A percentile compares a stretch with the other conserved stretches of the same genome.
These are phyloP conservation scores for Limnephilus rhombicus DNA, from an alignment of 2,888 invertebrate genomes.

Conservation along the genomic window DNA sequence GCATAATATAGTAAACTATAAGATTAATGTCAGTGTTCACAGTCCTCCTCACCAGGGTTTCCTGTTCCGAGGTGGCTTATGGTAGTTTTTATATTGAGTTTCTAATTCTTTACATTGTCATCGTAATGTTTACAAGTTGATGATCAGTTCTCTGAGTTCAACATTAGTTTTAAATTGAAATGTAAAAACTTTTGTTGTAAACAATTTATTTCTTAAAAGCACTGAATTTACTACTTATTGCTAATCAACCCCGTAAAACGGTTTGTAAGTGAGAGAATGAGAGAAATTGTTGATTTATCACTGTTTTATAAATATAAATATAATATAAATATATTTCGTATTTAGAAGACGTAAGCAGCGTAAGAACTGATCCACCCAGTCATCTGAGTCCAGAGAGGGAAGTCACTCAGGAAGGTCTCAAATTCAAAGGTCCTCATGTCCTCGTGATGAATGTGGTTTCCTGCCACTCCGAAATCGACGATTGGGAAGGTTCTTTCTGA, in stretches of 20 bases:
- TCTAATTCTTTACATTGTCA: too few relatives aligned
- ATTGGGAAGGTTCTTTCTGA: slow-evolving; percentile 43
- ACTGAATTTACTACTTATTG: too few relatives aligned
- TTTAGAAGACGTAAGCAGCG: slow-evolving; percentile 60
- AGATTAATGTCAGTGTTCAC: too few relatives aligned
- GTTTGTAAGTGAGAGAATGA: neutral
- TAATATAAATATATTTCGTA: slow-evolving; percentile 63
- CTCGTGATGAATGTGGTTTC: slow-evolving; percentile 70
- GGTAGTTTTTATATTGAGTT: too few relatives aligned
- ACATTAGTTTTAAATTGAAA: too few relatives aligned
- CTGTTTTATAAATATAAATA: neutral
- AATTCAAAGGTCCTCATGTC: slow-evolving; percentile 62
- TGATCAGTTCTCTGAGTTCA: too few relatives aligned
- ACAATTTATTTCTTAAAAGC: too few relatives aligned
- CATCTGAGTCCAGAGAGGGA: slow-evolving; percentile 52
- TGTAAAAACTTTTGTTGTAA: too few relatives aligned
- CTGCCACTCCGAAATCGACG: slow-evolving; percentile 71
- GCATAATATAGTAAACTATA: too few relatives aligned
- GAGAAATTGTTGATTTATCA: neutral
- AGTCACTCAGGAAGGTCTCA: slow-evolving; percentile 66
- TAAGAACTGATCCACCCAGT: slow-evolving; percentile 55
- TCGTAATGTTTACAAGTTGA: too few relatives aligned
- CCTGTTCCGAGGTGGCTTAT: too few relatives aligned
- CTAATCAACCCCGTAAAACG: neutral
- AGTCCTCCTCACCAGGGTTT: too few relatives aligned